A percentile compares a stretch with the other conserved stretches of the same genome.
These are phyloP conservation scores for Scaptodrosophila lebanonensis DNA, from an alignment of 1,140 invertebrate genomes.

Conservation along the genomic window DNA sequence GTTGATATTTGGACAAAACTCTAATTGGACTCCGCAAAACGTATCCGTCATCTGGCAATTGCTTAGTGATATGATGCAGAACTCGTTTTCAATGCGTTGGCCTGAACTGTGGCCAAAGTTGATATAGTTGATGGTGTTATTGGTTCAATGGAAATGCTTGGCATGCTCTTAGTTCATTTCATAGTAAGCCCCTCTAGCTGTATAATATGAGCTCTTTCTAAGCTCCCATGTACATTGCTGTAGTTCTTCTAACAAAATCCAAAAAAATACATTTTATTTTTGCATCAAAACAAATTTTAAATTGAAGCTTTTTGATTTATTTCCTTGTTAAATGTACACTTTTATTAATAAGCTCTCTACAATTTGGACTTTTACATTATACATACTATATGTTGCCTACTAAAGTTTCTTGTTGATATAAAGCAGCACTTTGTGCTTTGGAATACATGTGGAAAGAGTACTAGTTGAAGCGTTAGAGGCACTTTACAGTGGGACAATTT, in stretches of 20 bases:
- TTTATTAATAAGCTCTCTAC: slow-evolving; percentile 45
- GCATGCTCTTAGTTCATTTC: too few relatives aligned
- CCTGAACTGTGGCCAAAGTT: slow-evolving; percentile 57
- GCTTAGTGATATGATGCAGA: slow-evolving; percentile 39
- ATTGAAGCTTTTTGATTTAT: slow-evolving; percentile 29
- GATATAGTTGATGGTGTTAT: slow-evolving; percentile 35
- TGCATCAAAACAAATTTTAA: slow-evolving; percentile 1
- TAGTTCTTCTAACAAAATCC: neutral
- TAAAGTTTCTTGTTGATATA: slow-evolving; percentile 23
- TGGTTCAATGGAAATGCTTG: too few relatives aligned
- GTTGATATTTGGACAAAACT: slow-evolving; percentile 6
- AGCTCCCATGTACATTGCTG: too few relatives aligned
- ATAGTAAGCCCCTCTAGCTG: too few relatives aligned
- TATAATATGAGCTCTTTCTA: too few relatives aligned
- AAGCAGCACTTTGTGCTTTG: slow-evolving; percentile 12
- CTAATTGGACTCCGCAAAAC: slow-evolving; percentile 32
- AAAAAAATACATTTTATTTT: neutral
- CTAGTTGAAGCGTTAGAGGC: slow-evolving; percentile 35
- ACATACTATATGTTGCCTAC: slow-evolving; percentile 14
- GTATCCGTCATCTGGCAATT: slow-evolving; percentile 50
- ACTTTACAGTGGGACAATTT: slow-evolving; percentile 42
- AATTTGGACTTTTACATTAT: slow-evolving; percentile 38
- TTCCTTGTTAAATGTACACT: slow-evolving; percentile 4
- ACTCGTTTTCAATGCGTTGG: slow-evolving; percentile 38
- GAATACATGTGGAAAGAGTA: slow-evolving; percentile 13